Evolutionary conservation across 2,797 vertebrate species (phyloP).

Genomic region (Propithecus deckenii): DNA sequence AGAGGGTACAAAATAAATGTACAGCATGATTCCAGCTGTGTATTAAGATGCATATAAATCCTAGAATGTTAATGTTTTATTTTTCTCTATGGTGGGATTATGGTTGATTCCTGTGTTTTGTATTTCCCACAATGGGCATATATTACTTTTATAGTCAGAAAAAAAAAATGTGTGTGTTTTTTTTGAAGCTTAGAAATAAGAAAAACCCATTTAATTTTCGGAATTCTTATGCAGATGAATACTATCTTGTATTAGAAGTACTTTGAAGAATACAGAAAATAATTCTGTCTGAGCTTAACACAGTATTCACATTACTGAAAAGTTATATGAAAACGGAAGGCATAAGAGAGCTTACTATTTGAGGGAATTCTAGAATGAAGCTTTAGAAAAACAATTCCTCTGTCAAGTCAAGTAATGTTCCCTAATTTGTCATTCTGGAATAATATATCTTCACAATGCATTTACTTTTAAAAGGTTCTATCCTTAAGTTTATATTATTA

Average conservation of each 20-base stretch:
- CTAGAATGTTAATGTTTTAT: not conserved
- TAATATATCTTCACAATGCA: not conserved
- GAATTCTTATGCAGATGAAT: constrained; percentile 6
- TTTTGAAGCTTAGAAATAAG: constrained; percentile 10
- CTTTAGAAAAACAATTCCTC: not conserved
- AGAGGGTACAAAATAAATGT: not conserved
- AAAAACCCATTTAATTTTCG: constrained; percentile 28
- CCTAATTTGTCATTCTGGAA: not conserved
- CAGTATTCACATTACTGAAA: not conserved
- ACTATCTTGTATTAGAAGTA: not conserved
- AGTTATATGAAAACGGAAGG: not conserved
- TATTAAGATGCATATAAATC: not conserved
- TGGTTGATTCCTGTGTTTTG: not conserved
- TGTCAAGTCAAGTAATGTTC: not conserved
- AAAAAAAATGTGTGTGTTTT: not conserved
- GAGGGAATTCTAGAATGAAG: constrained; percentile 16
- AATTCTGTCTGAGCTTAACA: not conserved
- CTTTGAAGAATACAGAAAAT: constrained; percentile 10
- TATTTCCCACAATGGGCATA: not conserved
- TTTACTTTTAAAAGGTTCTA: not conserved
- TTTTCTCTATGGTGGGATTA: not conserved
- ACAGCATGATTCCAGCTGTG: not conserved
- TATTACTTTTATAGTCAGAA: not conserved
- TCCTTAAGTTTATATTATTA: not conserved
- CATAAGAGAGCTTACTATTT: not conserved